Evolutionary conservation across 1,140 invertebrate genomes (phyloP), one percentile per base, ranked within the genome.

Genomic region (Hetaerina americana): DNA sequence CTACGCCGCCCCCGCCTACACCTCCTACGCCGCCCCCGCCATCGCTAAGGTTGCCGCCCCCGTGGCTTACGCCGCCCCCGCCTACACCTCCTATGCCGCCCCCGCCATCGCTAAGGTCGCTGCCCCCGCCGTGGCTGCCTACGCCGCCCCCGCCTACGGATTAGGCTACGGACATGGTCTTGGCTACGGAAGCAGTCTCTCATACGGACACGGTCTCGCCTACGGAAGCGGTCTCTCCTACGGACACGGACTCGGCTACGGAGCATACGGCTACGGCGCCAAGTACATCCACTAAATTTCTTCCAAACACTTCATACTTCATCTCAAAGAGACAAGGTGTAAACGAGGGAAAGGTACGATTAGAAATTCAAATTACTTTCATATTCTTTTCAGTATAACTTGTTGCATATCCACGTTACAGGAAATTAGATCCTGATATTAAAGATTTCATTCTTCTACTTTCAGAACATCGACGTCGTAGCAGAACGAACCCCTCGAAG

Each of bases 21-120:
- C 67, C 66, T 70, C 70, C 27, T 18, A 28, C 18, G 6, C 71
- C 66, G 66, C 49, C 29, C 26, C 73, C 27, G 31, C 69, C 66
- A 25, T 66, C 31, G 26, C 71, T 15, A 26, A 29, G 28, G 22
- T 57, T 18, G 57, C 26, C n/a, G 66, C 70, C 27, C 24, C n/a
- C 49, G 22, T 26, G 2, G 57, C 70, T 25, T 71, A 15, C 25
- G 66, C 26, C 66, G 71, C 71, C 49, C 66, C 73, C 12, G 74
- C 72, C 27, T 27, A 31, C 25, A 69, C 72, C 67, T 10, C 49
- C 49, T 75, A 74, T 27, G 75, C 75, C 29, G 75, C 75, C 24
- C 68, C 75, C 66, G 70, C 75, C 49, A 69, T 74, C 29, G 66
- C 49, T 70, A 66, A 71, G 57, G 70, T 70, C 28, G 70, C 70